Percentiles rank a stretch among this genome's conserved stretches.
Conservation (phyloP, 2,113 vertebrate genomes). For the Phainopepla nitens region DNA sequence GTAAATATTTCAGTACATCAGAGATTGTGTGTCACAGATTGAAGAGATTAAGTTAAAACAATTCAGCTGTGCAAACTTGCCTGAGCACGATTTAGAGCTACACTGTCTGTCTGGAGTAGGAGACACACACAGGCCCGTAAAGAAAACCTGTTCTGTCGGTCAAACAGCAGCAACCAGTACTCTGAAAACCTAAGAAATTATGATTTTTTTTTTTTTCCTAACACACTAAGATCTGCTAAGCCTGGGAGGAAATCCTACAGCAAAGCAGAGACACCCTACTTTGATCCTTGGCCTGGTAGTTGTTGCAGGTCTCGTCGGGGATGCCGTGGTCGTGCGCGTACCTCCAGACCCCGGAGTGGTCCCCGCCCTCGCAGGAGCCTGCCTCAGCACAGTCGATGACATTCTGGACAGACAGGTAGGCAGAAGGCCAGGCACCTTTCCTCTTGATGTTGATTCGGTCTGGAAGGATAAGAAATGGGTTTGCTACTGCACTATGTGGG, state of each 20-base stretch:
- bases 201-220: not conserved
- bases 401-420: slow-evolving; percentile 91
- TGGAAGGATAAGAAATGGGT: slow-evolving; percentile 19
- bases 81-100: not conserved
- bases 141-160: not conserved
- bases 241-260: not conserved
- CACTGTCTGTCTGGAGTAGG: not conserved
- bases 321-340: slow-evolving; percentile 89
- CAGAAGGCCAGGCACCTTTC: slow-evolving; percentile 89
- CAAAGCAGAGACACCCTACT: slow-evolving; percentile 62
- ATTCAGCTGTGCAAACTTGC: not conserved
- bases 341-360: slow-evolving; percentile 85
- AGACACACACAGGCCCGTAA: not conserved
- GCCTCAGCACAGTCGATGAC: slow-evolving; percentile 87
- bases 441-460: slow-evolving; percentile 96
- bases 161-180: not conserved
- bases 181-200: not conserved
- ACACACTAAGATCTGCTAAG: not conserved
- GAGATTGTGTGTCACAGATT: not conserved
- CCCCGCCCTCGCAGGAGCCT: slow-evolving; percentile 87
- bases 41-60: slow-evolving; percentile 1
- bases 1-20: not conserved
- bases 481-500: rapidly evolving
- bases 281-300: slow-evolving; percentile 97
- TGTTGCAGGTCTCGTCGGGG: slow-evolving; percentile 97